Evolutionary conservation across 2,888 invertebrate species (phyloP), one percentile per base, ranked within the genome.

Genomic region (Cenopis cana): DNA sequence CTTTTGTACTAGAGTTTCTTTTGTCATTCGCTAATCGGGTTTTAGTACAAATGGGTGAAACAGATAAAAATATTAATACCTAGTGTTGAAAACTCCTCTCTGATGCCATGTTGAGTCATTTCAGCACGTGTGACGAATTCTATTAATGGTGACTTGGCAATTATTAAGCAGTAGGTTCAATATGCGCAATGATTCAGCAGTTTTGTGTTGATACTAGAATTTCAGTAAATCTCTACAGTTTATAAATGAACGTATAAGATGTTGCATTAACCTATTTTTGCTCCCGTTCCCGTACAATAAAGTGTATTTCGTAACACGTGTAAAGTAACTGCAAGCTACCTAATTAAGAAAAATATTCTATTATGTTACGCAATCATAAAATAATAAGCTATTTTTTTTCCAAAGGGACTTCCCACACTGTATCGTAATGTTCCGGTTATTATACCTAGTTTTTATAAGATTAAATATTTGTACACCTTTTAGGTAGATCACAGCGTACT

Each of bases 401-500:
- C 11, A 52, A 67, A 52, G 68, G 54, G 60, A 54, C 29, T 67
- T 57, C 18, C 36, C 5, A 50, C 36, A 12, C 24, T 29, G 8
- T n/a, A 14, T 61, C 33, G 64, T 38, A 18, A 33, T n/a, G 54
- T 68, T 68, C 55, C 68, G 68, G 49, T 36, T 50, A 68, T 68
- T 68, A n/a, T 55, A 20, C 50, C 20, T 33, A n/a, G n/a, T n/a
- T n/a, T n/a, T n/a, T n/a, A n/a, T n/a, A n/a, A n/a, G n/a, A n/a
- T n/a, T n/a, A n/a, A n/a, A n/a, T n/a, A n/a, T n/a, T n/a, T n/a
- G n/a, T n/a, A n/a, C n/a, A n/a, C n/a, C n/a, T n/a, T n/a, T n/a
- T n/a, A n/a, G n/a, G n/a, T n/a, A n/a, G n/a, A n/a, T n/a, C n/a
- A n/a, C n/a, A n/a, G n/a, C n/a, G n/a, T n/a, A n/a, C n/a, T n/a